Conservation (phyloP, 2,113 vertebrate species). For the Forbesichthys papilliferus region DNA sequence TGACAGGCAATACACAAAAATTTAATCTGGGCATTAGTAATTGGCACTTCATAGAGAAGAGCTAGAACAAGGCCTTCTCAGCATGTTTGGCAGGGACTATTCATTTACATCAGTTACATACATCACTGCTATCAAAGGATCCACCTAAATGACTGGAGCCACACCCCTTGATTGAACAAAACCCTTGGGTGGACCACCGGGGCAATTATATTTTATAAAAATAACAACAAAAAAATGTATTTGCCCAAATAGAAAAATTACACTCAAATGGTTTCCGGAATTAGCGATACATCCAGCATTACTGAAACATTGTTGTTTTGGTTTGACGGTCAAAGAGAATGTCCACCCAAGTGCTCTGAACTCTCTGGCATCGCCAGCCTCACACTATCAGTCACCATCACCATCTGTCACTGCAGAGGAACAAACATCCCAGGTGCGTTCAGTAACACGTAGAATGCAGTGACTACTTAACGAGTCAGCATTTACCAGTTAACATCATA, state of each 20-base stretch:
- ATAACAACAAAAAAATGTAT: too few species aligned
- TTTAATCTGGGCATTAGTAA: constrained; percentile 22
- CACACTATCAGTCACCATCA: constrained; percentile 25
- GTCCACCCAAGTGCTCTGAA: too few species aligned
- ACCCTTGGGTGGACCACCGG: too few species aligned
- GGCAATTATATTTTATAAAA: too few species aligned
- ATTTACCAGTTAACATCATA: too few species aligned
- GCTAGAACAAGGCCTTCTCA: constrained; percentile 2
- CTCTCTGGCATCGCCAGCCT: too few species aligned
- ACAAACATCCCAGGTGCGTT: constrained; percentile 1
- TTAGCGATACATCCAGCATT: too few species aligned
- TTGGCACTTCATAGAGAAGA: constrained; percentile 23
- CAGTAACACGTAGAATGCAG: constrained; percentile 25
- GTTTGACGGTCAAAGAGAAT: too few species aligned
- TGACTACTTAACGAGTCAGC: not conserved
- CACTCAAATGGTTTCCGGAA: too few species aligned
- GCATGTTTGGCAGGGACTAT: not conserved
- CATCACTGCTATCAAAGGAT: not conserved
- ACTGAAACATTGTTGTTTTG: too few species aligned
- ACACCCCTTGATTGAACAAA: not conserved
- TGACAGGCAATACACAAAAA: constrained; percentile 30
- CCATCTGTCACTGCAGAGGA: constrained; percentile 47
- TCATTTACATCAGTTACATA: not conserved
- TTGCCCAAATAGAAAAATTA: too few species aligned
- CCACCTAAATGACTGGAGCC: not conserved